Percentiles rank a stretch among this genome's conserved stretches.
phyloP scores from a whole-genome alignment of 1,140 invertebrate species.

The Atta texana region DNA sequence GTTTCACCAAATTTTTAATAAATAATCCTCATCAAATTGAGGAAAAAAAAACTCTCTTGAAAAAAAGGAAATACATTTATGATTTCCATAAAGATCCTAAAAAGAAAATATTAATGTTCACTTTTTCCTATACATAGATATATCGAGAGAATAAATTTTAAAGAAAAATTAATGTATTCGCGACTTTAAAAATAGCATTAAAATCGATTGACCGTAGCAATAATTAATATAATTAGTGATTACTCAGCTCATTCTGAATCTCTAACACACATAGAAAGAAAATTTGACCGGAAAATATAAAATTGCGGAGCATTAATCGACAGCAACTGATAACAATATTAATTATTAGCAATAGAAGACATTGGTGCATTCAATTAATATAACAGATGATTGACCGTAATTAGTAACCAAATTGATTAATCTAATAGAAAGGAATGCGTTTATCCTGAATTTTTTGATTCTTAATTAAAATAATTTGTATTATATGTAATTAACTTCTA shows the following conservation, averaged over 20 bases:
- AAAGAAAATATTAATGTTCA: neutral
- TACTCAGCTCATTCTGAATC: neutral
- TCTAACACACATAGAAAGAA: neutral
- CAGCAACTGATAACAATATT: constrained; percentile 19
- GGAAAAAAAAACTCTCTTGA: neutral
- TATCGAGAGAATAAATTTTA: neutral
- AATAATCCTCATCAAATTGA: neutral
- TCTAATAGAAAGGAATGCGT: neutral
- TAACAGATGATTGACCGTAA: neutral
- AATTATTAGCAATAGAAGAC: constrained; percentile 7
- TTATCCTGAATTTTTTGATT: neutral
- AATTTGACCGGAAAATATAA: neutral
- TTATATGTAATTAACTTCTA: neutral
- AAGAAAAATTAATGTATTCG: neutral
- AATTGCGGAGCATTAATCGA: constrained; percentile 1
- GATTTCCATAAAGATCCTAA: neutral
- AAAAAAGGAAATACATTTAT: neutral
- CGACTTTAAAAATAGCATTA: neutral
- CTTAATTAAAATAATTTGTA: constrained; percentile 10
- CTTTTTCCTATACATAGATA: neutral
- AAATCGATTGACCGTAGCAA: constrained; percentile 1
- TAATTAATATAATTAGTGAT: neutral
- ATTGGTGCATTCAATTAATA: constrained; percentile 17
- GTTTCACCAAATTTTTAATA: neutral
- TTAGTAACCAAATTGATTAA: neutral